Base-by-base conservation (phyloP, 2,888 invertebrate genomes). In the Agrochola litura region DNA sequence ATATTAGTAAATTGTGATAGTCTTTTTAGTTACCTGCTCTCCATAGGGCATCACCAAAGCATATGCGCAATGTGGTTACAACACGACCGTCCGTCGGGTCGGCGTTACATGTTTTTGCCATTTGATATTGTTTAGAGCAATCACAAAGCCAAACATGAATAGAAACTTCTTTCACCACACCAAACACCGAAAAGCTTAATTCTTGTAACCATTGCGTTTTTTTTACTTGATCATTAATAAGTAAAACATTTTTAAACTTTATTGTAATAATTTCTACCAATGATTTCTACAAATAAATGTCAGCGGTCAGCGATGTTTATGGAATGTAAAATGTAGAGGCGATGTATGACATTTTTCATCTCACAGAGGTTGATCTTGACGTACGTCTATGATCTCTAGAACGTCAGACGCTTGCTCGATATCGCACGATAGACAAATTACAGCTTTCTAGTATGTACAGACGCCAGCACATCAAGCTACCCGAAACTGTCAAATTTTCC, bases 161-260 rank as follows among this genome's bases (percentile, higher is more conserved):
- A 12, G 10, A 6, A 58, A 19, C 6, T 49, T 30, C 19, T 43
- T 14, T 30, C 14, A 41, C 14, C 10, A 73, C 54, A 16, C 41
- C 22, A 58, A 41, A 67, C 14, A 66, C 41, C 19, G n/a, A 52
- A 22, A 37, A 61, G 22, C 19, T 19, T n/a, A 14, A 16, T n/a
- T 58, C 8, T 49, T 67, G n/a, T 22, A 10, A 64, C 10, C 49
- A 82, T 81, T 43, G 30, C 67, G 16, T 30, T 49, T 63, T 14
- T 46, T 19, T 75, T 43, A 49, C 16, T 30, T 22, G 25, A 46
- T 61, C 8, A 14, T 46, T 60, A 30, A 2, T 16, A 25, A 0
- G 19, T 16, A 52, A 41, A 74, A 16, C 58, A 60, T 74, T 74
- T 70, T 46, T 16, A 9, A 49, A 37, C 41, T 22, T 9, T 12